Evolutionary conservation across 2,797 vertebrate species (phyloP), one percentile per base, ranked within the genome.

Genomic region (Martes flavigula): DNA sequence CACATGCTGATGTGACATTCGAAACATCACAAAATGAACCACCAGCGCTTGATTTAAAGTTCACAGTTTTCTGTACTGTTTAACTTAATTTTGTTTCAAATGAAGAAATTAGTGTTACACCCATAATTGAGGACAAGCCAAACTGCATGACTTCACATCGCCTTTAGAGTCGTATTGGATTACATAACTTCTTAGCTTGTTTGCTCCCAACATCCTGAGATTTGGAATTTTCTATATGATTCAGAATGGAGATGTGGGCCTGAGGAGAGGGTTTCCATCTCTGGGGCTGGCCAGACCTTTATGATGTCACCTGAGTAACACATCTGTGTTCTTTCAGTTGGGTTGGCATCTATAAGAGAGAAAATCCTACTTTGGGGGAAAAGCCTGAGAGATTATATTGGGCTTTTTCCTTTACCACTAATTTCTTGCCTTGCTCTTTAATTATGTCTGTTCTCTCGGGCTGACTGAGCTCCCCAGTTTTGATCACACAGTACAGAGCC

Each of bases 111-210:
- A 98, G 97, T 97, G 98, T 98, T 98, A 98, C 98, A 98, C 98
- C 98, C 98, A 98, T 97, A 94, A 95, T 89, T 98, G 98, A 96
- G 98, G 97, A 97, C 89, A 97, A 98, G 98, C 99, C 99, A 98
- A 93, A 98, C 96, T 98, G 98, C 97, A 98, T 98, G 98, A 99
- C 98, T 99, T 99, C 98, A 98, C 97, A 97, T 97, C 46, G 51
- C 78, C 97, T 98, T 98, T 96, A 96, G 97, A 98, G 98, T 96
- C 93, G 97, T 96, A 97, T 97, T 97, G 98, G 98, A 98, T 98
- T 98, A 98, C 98, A 98, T 98, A 98, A 98, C 96, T 97, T 98
- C 97, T 98, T 20, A 85, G 32, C 96, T 98, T 98, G 98, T 98
- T 98, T 98, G 98, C 97, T 98, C 98, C 97, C 98, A 97, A 90